Conservation (phyloP, 2,888 invertebrate species). For the Drosophila picticornis region DNA sequence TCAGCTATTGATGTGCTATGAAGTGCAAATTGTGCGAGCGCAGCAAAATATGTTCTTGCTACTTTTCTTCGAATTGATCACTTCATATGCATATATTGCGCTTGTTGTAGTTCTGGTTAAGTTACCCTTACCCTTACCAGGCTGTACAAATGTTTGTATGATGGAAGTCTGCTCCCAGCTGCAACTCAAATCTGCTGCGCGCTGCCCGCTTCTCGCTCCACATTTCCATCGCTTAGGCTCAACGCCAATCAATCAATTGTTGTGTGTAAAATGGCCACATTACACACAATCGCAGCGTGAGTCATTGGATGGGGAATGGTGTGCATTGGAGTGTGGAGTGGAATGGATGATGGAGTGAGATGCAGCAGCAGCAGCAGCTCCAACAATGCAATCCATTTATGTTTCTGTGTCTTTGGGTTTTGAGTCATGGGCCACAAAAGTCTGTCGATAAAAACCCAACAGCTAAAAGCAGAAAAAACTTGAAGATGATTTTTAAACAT, state of each 20-base stretch:
- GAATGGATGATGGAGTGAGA: background rate
- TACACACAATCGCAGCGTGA: slow-evolving; percentile 22
- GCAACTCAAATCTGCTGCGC: background rate
- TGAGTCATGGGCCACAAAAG: slow-evolving; percentile 49
- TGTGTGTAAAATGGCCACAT: slow-evolving; percentile 33
- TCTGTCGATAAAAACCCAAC: slow-evolving; percentile 28
- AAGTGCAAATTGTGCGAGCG: background rate
- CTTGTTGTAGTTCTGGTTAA: background rate
- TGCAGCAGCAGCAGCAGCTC: slow-evolving; percentile 9
- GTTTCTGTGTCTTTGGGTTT: slow-evolving; percentile 56
- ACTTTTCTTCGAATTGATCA: background rate
- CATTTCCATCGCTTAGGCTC: slow-evolving; percentile 1
- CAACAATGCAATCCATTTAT: slow-evolving; percentile 57
- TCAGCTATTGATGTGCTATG: slow-evolving; percentile 3
- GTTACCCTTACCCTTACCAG: background rate
- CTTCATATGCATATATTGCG: background rate
- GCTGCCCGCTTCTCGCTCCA: background rate
- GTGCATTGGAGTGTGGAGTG: background rate
- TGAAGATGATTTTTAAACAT: slow-evolving; percentile 11
- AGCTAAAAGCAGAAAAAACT: slow-evolving; percentile 8
- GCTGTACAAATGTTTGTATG: background rate
- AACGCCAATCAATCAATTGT: slow-evolving; percentile 52
- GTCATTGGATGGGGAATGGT: slow-evolving; percentile 21
- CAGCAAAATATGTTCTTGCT: background rate
- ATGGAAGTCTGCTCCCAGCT: background rate